Evolutionary conservation across 2,888 invertebrate genomes (phyloP).

Genomic region (Lasioglossum oenotherae): DNA sequence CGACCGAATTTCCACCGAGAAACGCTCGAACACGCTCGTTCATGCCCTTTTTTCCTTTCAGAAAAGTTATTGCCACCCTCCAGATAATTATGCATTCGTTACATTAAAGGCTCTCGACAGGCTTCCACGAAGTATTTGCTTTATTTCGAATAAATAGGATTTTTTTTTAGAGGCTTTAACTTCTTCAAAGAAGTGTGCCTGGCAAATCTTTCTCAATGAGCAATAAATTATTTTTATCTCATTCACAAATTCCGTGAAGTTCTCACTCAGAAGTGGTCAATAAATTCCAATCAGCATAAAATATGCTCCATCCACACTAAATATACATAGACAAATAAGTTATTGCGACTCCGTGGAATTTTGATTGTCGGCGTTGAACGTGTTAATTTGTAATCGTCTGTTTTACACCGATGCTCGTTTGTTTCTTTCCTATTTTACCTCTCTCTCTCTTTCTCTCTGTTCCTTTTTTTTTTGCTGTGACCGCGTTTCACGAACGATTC

Average conservation of each 20-base stretch:
- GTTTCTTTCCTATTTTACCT: not conserved
- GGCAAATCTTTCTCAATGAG: not conserved
- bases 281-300: not conserved
- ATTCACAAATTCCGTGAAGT: not conserved
- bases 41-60: not conserved
- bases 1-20: constrained; percentile 35
- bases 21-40: constrained; percentile 7
- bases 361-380: not conserved
- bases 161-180: not conserved
- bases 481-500: constrained; percentile 53
- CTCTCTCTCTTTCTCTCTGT: not conserved
- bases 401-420: not conserved
- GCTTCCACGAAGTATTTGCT: not conserved
- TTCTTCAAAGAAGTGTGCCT: too few relatives aligned
- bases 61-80: constrained; percentile 8
- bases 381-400: not conserved
- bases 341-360: not conserved
- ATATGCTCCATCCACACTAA: not conserved
- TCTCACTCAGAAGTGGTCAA: not conserved
- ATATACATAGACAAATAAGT: not conserved
- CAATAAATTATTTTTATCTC: not conserved
- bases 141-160: not conserved
- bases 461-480: not conserved
- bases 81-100: not conserved
- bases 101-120: not conserved